Base-by-base conservation (phyloP, 2,113 vertebrate species). In the Nerophis ophidion region DNA sequence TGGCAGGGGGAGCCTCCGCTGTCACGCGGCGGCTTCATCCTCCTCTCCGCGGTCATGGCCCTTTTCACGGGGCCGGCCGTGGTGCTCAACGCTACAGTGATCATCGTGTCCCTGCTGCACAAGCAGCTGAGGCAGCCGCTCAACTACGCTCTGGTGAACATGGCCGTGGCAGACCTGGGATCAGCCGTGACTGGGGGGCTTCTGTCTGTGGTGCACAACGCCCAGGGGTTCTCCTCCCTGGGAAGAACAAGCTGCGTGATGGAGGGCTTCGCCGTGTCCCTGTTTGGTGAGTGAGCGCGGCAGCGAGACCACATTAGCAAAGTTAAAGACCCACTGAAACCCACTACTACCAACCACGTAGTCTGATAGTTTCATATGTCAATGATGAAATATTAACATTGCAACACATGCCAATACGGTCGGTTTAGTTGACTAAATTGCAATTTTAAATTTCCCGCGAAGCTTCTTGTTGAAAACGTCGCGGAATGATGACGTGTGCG, bases 81-180 rank as follows among this genome's bases (percentile, higher is more conserved):
- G 48, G 8, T 87, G 14, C 79, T 90, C 59, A 90, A 90, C 17
- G 40, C 77, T 55, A 88, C 85, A 48, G 87, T 90, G 77, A 86
- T 91, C 58, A 74, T 76, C 5, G 81, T 90, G 75, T 81, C 88
- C 60, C 79, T 89, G n/a, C 73, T 72, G 77, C 74, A 88, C 79
- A 83, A 80, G 64, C 86, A 91, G 81, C 84, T 91, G 76, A 80
- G 79, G 66, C 88, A 89, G 60, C 82, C 88, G 0, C 85, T 90
- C 71, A 91, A 89, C 71, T 88, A 86, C 60, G 88, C 88, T 66
- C 80, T 90, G 68, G 83, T 92, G 71, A 90, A 90, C 80, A 82
- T 89, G 75, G 84, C 89, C 5, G 83, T 84, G 53, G 79, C 87
- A 48, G 87, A 91, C 75, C 84, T 91, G 61, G 89, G 88, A 52